Conservation (phyloP, 2,888 invertebrate genomes). For the Himalopsyche anomala region DNA sequence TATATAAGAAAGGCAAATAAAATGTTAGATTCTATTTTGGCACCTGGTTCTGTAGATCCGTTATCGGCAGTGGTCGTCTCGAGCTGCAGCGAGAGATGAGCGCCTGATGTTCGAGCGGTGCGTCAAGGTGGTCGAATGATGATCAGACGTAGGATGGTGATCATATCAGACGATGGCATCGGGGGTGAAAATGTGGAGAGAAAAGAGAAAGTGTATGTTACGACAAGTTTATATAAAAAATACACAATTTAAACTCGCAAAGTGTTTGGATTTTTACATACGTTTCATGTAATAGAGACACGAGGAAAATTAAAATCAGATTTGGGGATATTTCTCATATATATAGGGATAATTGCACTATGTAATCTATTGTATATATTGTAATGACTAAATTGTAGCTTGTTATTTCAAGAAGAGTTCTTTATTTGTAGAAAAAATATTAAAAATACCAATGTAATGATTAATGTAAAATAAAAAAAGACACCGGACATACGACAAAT, state of each 20-base stretch:
- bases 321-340: too few species aligned
- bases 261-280: too few species aligned
- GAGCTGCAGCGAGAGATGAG: conserved; percentile 44
- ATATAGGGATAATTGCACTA: too few species aligned
- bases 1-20: background rate
- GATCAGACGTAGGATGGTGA: background rate
- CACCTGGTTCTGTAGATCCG: conserved; percentile 53
- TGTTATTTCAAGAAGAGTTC: too few species aligned
- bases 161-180: conserved; percentile 5
- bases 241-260: background rate
- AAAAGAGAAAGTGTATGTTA: conserved; percentile 26
- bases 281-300: too few species aligned
- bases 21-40: conserved; percentile 3
- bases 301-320: too few species aligned
- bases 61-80: conserved; percentile 35
- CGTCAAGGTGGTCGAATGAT: background rate
- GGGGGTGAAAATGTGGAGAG: conserved; percentile 24
- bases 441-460: too few species aligned
- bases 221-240: background rate
- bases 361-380: too few species aligned
- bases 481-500: too few species aligned
- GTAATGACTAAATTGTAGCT: too few species aligned
- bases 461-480: too few species aligned
- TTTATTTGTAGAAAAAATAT: too few species aligned
- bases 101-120: conserved; percentile 45